Evolutionary conservation across 1,140 invertebrate genomes (phyloP).

Genomic region (Panagrolaimus sp.): DNA sequence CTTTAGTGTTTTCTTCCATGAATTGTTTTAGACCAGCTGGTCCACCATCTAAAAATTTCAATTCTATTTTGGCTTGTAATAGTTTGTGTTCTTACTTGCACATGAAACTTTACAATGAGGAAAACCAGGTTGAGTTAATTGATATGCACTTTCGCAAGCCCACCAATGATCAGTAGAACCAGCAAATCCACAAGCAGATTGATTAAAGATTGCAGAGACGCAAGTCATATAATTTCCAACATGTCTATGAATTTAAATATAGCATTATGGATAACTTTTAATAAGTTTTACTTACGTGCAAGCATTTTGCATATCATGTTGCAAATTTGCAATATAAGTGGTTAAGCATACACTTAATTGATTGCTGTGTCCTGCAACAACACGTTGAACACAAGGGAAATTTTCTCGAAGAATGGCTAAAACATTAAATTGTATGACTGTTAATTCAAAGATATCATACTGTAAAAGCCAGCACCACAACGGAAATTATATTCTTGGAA

Average conservation of each 20-base stretch:
- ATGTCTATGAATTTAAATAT: background rate
- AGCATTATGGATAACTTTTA: background rate
- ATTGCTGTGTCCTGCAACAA: background rate
- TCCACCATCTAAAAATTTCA: background rate
- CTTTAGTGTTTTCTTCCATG: background rate
- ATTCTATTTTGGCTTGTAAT: background rate
- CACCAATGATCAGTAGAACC: constrained; percentile 12
- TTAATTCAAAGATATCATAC: background rate
- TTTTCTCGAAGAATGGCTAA: constrained; percentile 9
- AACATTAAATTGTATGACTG: background rate
- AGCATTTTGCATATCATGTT: background rate
- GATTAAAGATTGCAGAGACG: background rate
- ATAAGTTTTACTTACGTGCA: constrained; percentile 1
- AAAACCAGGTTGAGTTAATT: background rate
- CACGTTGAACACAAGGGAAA: background rate
- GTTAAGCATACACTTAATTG: background rate
- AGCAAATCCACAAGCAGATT: background rate
- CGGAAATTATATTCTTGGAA: constrained; percentile 3
- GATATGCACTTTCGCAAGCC: constrained; percentile 11
- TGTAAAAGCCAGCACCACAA: constrained; percentile 12
- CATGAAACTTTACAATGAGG: background rate
- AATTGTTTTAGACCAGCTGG: background rate
- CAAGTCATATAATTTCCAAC: background rate
- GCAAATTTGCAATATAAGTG: background rate
- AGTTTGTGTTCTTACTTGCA: background rate